These are phyloP conservation scores for Diploscapter pachys DNA, from an alignment of 1,140 invertebrate genomes.

Conservation along the genomic window DNA sequence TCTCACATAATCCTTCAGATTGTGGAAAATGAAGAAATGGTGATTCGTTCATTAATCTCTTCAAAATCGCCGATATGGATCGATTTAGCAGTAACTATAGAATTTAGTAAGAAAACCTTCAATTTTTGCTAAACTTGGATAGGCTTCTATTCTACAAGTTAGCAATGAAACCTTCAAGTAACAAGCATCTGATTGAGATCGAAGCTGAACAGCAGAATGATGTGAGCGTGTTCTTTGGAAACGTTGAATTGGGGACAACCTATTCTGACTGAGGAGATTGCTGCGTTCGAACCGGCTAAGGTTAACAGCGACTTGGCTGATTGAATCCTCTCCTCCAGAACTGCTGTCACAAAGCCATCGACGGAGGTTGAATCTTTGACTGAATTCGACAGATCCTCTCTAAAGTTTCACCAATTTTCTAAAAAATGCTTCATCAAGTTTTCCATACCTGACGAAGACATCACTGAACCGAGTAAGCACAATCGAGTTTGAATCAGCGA, in stretches of 20 bases:
- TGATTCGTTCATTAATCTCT: too few species aligned
- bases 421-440: background rate
- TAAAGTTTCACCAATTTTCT: background rate
- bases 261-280: slow-evolving; percentile 7
- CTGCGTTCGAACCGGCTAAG: slow-evolving; percentile 16
- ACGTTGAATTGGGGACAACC: slow-evolving; percentile 19
- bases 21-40: too few species aligned
- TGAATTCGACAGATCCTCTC: slow-evolving; percentile 10
- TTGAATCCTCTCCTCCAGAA: slow-evolving; percentile 11
- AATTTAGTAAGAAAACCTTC: too few species aligned
- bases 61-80: too few species aligned
- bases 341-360: slow-evolving; percentile 15
- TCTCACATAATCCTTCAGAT: too few species aligned
- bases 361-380: slow-evolving; percentile 14
- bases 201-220: slow-evolving; percentile 15
- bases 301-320: slow-evolving; percentile 19
- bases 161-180: too few species aligned
- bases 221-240: slow-evolving; percentile 24
- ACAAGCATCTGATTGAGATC: slow-evolving; percentile 7
- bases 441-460: slow-evolving; percentile 15
- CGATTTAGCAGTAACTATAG: too few species aligned
- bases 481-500: slow-evolving; percentile 5
- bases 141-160: too few species aligned
- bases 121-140: too few species aligned
- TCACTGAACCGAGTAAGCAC: slow-evolving; percentile 12